A percentile compares a stretch with the other conserved stretches of the same genome.
phyloP scores from a whole-genome alignment of 92 coral and sea anemone species.

The Zoanthus gigantus region DNA sequence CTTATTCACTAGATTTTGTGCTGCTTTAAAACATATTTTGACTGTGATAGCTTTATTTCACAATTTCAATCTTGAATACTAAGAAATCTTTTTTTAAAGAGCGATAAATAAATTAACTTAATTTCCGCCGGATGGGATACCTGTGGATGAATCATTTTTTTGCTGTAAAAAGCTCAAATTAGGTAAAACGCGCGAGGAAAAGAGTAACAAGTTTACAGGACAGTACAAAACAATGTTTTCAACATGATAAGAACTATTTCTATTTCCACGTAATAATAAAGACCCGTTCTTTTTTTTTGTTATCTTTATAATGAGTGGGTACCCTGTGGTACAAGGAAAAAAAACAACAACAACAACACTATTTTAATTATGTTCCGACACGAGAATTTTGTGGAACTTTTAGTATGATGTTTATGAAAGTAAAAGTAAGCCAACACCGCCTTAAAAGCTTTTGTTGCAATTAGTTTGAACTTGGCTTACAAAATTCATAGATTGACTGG shows the following conservation, averaged over 20 bases:
- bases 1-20: not conserved
- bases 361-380: too few relatives aligned
- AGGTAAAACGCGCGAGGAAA: not conserved
- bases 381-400: too few relatives aligned
- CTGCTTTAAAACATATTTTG: not conserved
- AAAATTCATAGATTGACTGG: too few relatives aligned
- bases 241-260: not conserved
- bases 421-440: too few relatives aligned
- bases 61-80: not conserved
- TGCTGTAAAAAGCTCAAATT: too few relatives aligned
- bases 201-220: not conserved
- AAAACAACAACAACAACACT: too few relatives aligned
- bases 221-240: not conserved
- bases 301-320: not conserved
- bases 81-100: too few relatives aligned
- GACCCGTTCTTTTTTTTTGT: not conserved
- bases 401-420: too few relatives aligned
- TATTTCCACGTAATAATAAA: not conserved
- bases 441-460: too few relatives aligned
- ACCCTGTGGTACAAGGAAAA: not conserved
- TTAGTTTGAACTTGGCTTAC: too few relatives aligned
- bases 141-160: not conserved
- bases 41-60: not conserved
- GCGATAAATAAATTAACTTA: not conserved
- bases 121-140: not conserved